phyloP scores from a whole-genome alignment of 2,797 vertebrate species.

The Pangasius mekongensis region DNA sequence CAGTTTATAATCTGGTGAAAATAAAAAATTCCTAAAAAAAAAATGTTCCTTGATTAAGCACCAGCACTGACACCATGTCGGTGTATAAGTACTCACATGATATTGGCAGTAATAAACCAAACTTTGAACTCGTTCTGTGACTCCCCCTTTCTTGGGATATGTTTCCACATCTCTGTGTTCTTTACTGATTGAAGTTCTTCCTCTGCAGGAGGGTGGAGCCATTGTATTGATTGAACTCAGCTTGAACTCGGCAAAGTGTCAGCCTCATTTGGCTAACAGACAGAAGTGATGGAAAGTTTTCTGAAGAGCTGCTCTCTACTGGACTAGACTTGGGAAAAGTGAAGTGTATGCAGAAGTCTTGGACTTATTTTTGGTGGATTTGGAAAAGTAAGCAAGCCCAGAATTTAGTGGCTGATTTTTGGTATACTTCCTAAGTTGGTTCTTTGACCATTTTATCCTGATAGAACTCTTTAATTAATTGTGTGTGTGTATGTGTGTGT shows the following conservation, averaged over 20 bases:
- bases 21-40: background rate
- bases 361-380: background rate
- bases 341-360: slow-evolving; percentile 3
- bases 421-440: background rate
- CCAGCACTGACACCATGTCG: background rate
- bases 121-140: background rate
- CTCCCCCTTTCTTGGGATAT: background rate
- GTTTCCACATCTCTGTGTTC: background rate
- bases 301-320: background rate
- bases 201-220: slow-evolving; percentile 11
- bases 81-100: background rate
- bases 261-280: background rate
- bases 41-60: background rate
- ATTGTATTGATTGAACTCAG: slow-evolving; percentile 35
- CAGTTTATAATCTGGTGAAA: background rate
- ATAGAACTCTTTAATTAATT: background rate
- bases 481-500: background rate
- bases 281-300: background rate
- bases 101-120: background rate
- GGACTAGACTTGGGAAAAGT: background rate
- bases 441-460: background rate
- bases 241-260: slow-evolving; percentile 18
- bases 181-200: slow-evolving; percentile 11
- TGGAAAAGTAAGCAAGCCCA: background rate
- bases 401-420: background rate